These are phyloP conservation scores for Paelopatides confundens DNA, from an alignment of 53 echinoderm and acorn worm genomes.

Conservation along the genomic window DNA sequence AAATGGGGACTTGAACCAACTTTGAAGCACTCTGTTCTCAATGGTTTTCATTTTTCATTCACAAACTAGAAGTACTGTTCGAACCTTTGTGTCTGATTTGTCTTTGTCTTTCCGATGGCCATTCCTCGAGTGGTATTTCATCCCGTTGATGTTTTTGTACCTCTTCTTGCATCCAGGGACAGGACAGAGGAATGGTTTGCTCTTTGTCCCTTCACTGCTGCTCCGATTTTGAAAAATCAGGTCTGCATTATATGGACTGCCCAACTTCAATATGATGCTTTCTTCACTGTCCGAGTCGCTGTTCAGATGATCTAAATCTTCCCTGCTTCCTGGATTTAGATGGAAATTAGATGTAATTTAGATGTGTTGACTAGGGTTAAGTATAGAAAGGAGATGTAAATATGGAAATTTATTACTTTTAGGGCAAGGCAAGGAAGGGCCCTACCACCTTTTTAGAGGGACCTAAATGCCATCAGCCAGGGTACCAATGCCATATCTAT, in stretches of 20 bases:
- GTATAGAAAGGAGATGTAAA: too few relatives aligned
- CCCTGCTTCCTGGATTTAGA: constrained; percentile 85
- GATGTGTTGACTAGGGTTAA: too few relatives aligned
- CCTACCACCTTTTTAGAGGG: not conserved
- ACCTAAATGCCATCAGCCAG: too few relatives aligned
- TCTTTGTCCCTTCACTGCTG: constrained; percentile 74
- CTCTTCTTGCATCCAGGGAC: constrained; percentile 98
- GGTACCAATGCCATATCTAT: too few relatives aligned
- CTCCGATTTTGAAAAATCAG: constrained; percentile 85
- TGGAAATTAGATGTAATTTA: too few relatives aligned
- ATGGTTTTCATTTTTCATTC: too few relatives aligned
- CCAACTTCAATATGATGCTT: constrained; percentile 76
- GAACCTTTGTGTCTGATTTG: not conserved
- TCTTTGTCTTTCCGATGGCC: constrained; percentile 91
- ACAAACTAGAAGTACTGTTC: not conserved
- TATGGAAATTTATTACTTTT: not conserved
- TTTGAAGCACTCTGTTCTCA: not conserved
- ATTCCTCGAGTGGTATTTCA: constrained; percentile 98
- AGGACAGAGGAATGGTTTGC: constrained; percentile 95
- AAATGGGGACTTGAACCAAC: too few relatives aligned
- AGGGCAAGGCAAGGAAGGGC: not conserved
- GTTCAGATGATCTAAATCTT: constrained; percentile 80
- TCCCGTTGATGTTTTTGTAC: constrained; percentile 98
- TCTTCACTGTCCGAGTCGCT: constrained; percentile 97
- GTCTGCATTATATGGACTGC: constrained; percentile 87